These are phyloP conservation scores for Eulemur macaco DNA, from an alignment of 2,113 vertebrate genomes.

Conservation along the genomic window DNA sequence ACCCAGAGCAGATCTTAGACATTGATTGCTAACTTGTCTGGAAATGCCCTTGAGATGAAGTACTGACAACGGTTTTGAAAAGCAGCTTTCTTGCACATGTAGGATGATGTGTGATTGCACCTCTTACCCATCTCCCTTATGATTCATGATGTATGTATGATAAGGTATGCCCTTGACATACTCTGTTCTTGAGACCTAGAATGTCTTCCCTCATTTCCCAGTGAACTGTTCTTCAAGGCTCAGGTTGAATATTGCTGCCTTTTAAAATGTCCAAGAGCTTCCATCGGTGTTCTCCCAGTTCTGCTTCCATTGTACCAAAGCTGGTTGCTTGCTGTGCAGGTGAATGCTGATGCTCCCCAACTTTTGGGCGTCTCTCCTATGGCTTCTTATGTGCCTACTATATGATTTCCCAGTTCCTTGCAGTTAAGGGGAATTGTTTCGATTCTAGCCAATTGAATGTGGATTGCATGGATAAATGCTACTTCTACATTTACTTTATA, in stretches of 20 bases:
- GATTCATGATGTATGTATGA: not conserved
- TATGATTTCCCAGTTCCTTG: not conserved
- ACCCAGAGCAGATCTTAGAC: not conserved
- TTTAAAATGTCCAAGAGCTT: not conserved
- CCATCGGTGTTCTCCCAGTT: not conserved
- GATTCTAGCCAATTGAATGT: not conserved
- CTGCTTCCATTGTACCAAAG: not conserved
- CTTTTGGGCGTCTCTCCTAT: not conserved
- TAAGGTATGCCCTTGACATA: no score
- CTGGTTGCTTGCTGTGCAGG: rapidly evolving
- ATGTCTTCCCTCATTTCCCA: not conserved
- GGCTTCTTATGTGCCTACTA: not conserved
- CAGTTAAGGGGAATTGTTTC: not conserved
- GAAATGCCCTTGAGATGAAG: not conserved
- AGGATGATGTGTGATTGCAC: not conserved
- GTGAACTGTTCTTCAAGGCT: not conserved
- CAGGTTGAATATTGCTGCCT: not conserved
- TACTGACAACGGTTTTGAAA: not conserved
- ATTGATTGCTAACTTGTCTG: not conserved
- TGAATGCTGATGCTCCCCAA: not conserved
- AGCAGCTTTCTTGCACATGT: not conserved
- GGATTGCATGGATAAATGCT: not conserved
- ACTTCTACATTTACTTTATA: not conserved
- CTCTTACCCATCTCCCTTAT: rapidly evolving
- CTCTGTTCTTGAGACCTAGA: not conserved